phyloP scores from a whole-genome alignment of 37 sponge, comb jelly and placozoan genomes.

The Tethya wilhelma region DNA sequence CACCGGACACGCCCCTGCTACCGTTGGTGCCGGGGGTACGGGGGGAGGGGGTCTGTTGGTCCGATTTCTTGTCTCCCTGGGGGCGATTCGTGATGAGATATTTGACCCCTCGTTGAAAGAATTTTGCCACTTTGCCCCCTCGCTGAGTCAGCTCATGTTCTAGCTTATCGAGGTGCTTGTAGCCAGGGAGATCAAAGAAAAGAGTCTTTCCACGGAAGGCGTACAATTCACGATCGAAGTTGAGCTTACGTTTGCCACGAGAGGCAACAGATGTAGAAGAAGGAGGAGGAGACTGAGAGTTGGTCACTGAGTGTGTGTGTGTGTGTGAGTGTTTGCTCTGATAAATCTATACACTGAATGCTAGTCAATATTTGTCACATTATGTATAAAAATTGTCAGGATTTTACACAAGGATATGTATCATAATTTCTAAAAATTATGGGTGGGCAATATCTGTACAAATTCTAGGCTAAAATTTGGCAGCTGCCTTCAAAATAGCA shows the following conservation, averaged over 20 bases:
- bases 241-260: constrained; percentile 9
- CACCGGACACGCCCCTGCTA: not conserved
- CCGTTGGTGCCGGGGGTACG: constrained; percentile 31
- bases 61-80: not conserved
- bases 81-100: constrained; percentile 53
- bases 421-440: no score
- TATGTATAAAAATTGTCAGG: no score
- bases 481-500: no score
- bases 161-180: constrained; percentile 6
- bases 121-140: constrained; percentile 47
- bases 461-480: no score
- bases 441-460: no score
- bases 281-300: not conserved
- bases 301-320: not conserved
- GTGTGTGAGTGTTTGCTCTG: not conserved
- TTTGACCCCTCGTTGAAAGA: constrained; percentile 41
- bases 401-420: no score
- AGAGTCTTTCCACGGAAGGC: constrained; percentile 54
- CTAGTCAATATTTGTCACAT: not conserved
- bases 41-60: constrained; percentile 19
- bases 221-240: no score
- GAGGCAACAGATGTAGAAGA: not conserved
- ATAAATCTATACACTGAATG: not conserved
- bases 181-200: constrained; percentile 65
- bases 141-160: constrained; percentile 43